These are phyloP conservation scores for Plemyria rubiginata DNA, from an alignment of 2,888 invertebrate genomes.

Conservation along the genomic window DNA sequence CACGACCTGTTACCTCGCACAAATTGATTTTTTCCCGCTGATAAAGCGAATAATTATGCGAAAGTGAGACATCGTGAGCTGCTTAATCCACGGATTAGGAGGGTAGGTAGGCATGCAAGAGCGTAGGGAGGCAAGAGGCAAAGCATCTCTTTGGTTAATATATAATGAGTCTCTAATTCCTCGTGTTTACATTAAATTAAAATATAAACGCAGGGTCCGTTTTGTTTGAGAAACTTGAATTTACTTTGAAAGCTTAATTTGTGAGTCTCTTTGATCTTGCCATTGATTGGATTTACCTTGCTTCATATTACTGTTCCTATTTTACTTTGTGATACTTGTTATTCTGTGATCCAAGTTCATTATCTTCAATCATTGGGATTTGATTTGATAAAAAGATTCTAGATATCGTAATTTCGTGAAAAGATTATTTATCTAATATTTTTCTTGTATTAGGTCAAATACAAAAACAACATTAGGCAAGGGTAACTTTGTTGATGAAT, in stretches of 20 bases:
- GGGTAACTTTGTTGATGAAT: no score
- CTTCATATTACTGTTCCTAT: slow-evolving; percentile 14
- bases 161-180: slow-evolving; percentile 73
- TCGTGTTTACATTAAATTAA: slow-evolving; percentile 79
- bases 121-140: slow-evolving; percentile 70
- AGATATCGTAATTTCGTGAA: no score
- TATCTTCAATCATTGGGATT: no score
- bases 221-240: slow-evolving; percentile 36
- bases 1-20: slow-evolving; percentile 45
- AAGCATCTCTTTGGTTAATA: slow-evolving; percentile 75
- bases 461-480: no score
- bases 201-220: slow-evolving; percentile 55
- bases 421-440: no score
- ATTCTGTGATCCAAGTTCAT: background rate
- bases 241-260: slow-evolving; percentile 33
- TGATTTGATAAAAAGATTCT: no score
- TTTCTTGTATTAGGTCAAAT: background rate
- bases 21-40: slow-evolving; percentile 71
- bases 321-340: slow-evolving; percentile 3
- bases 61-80: slow-evolving; percentile 68
- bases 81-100: slow-evolving; percentile 73
- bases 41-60: slow-evolving; percentile 78
- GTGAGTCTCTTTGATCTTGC: slow-evolving; percentile 28
- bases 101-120: slow-evolving; percentile 71
- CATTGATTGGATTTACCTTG: slow-evolving; percentile 29